Percentiles rank a stretch among this genome's conserved stretches.
phyloP scores from a whole-genome alignment of 1,140 invertebrate species.

The Bombus breviceps region DNA sequence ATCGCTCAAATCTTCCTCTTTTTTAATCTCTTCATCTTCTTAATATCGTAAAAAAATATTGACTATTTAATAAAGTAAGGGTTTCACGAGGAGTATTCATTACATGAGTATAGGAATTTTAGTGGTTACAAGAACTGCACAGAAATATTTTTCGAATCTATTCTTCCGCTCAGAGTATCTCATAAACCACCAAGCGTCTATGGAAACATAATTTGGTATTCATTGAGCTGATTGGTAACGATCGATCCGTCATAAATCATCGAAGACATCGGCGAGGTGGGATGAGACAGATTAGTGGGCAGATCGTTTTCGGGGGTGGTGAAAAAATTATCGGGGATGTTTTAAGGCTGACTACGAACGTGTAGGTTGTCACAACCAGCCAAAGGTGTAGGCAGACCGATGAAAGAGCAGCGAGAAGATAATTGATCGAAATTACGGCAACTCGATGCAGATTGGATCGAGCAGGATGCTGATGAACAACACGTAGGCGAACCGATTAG shows the following conservation, averaged over 20 bases:
- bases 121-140: no score
- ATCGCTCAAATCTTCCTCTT: no score
- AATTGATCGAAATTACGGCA: slow-evolving; percentile 40
- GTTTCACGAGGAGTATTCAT: no score
- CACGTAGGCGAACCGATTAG: slow-evolving; percentile 34
- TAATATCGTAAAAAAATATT: background rate
- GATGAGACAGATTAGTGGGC: background rate
- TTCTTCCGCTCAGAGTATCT: background rate
- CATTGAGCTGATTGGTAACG: background rate
- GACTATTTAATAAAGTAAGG: background rate
- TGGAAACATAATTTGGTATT: background rate
- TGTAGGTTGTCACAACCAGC: background rate
- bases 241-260: background rate
- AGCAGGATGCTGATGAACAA: background rate
- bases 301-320: slow-evolving; percentile 16
- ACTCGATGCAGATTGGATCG: background rate
- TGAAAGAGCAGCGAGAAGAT: slow-evolving; percentile 1
- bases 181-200: background rate
- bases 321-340: slow-evolving; percentile 33
- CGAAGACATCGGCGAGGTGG: background rate
- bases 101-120: no score
- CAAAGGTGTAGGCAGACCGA: slow-evolving; percentile 26
- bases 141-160: background rate
- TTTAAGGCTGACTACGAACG: slow-evolving; percentile 5
- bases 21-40: no score